A percentile compares a stretch with the other conserved stretches of the same genome.
Conservation (phyloP, 2,888 invertebrate species). For the Halictus ligatus region DNA sequence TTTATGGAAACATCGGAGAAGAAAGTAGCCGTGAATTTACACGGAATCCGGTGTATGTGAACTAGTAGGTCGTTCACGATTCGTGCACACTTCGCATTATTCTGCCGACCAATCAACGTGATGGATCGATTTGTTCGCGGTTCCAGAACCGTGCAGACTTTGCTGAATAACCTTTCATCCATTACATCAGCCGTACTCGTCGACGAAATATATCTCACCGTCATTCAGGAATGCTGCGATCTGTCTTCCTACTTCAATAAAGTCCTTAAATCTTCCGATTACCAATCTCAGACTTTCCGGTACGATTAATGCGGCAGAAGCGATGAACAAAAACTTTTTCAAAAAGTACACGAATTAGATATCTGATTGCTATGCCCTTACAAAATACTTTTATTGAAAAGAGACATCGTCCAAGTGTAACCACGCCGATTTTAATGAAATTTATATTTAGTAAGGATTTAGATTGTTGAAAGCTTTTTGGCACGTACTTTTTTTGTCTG, state of each 20-base stretch:
- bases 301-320: neutral
- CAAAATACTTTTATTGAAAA: too few relatives aligned
- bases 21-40: conserved; percentile 12
- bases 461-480: too few relatives aligned
- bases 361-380: too few relatives aligned
- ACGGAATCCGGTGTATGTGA: conserved; percentile 1
- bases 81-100: conserved; percentile 45
- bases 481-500: too few relatives aligned
- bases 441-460: too few relatives aligned
- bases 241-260: conserved; percentile 34
- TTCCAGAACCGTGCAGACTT: conserved; percentile 15
- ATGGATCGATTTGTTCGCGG: conserved; percentile 64
- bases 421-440: too few relatives aligned
- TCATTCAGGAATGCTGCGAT: conserved; percentile 46
- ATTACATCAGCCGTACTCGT: conserved; percentile 42
- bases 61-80: conserved; percentile 46
- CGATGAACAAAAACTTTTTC: neutral
- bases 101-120: conserved; percentile 51
- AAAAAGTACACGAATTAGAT: too few relatives aligned
- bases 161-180: conserved; percentile 53
- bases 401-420: too few relatives aligned
- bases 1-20: neutral
- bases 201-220: conserved; percentile 35
- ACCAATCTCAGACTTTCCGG: neutral
- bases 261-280: conserved; percentile 16